Evolutionary conservation across 2,888 invertebrate genomes (phyloP), one percentile per base, ranked within the genome.

Genomic region (Schrankia costaestrigalis): DNA sequence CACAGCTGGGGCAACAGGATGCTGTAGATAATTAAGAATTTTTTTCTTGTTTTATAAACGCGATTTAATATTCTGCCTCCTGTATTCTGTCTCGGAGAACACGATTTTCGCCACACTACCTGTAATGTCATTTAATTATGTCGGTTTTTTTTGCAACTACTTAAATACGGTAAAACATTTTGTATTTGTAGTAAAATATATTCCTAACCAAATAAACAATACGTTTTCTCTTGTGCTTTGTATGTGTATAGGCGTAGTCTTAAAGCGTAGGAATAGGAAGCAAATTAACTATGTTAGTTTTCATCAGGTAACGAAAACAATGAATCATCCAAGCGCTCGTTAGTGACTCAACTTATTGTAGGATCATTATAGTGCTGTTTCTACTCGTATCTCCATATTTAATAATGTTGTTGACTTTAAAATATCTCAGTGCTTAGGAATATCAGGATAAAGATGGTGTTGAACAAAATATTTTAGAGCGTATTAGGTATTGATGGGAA

Each of bases 251-350:
- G n/a, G n/a, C n/a, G n/a, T n/a, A n/a, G n/a, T n/a, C n/a, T n/a
- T n/a, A n/a, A n/a, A n/a, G n/a, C n/a, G n/a, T n/a, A n/a, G n/a
- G n/a, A n/a, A n/a, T n/a, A n/a, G n/a, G n/a, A n/a, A n/a, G n/a
- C n/a, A n/a, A n/a, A n/a, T n/a, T n/a, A 56, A 60, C 62, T 59
- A 62, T 56, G 59, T 68, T 62, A 63, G 47, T 65, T 62, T 69
- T 63, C 61, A 69, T 69, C 65, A 63, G 49, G 50, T 44, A 56
- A 64, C 71, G 68, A 68, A 72, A 78, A 76, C 74, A 81, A 78
- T 80, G 80, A 79, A 70, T 79, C 80, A 80, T 52, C 61, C 37
- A 41, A 39, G 53, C 43, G 61, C 63, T 74, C 63, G 65, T 77
- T 71, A 73, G 58, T 81, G 78, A 82, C 41, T 81, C 78, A 79